Evolutionary conservation across 2,797 vertebrate genomes (phyloP), one percentile per base, ranked within the genome.

Genomic region (Schizopygopsis pylzovi): DNA sequence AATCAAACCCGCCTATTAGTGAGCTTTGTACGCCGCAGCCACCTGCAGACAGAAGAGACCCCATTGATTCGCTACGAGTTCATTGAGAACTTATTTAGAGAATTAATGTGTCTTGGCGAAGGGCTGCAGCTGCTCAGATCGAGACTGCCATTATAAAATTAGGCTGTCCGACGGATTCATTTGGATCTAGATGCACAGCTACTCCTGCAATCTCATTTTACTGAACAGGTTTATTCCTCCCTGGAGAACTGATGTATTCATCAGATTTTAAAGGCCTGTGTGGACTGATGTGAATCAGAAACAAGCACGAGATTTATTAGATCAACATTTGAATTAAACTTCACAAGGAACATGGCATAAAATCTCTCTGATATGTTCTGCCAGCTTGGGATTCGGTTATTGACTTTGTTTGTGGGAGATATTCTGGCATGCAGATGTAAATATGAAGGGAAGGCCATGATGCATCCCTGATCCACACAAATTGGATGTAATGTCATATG

Each of bases 61-160:
- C 37, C 86, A 61, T 85, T 88, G 89, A 91, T 88, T 88, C 82
- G 68, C 85, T 59, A 18, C 28, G 78, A 85, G 85, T 90, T 89
- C 88, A 92, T 89, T 88, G 87, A 86, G 86, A 90, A 90, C 87
- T 91, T 90, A 89, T 93, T 91, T 90, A 85, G 83, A 83, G 88
- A 87, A 90, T 86, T 73, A 90, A 88, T 85, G 87, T 85, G 82
- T 88, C 84, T 89, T 83, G 85, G 88, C 72, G 39, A 84, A 79
- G 80, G 82, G 88, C 79, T 85, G 88, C 81, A 87, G 77, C 79
- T 86, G 82, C 79, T 78, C 39, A n/a, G 77, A 84, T 89, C 73
- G 37, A 25, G 76, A 72, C 82, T 81, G 86, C 78, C 56, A 73
- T 90, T 90, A 90, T 88, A 68, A 87, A 90, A 88, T 85, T 77